Evolutionary conservation across 2,888 invertebrate species (phyloP), one percentile per base, ranked within the genome.

Genomic region (Holacanthella duospinosa): DNA sequence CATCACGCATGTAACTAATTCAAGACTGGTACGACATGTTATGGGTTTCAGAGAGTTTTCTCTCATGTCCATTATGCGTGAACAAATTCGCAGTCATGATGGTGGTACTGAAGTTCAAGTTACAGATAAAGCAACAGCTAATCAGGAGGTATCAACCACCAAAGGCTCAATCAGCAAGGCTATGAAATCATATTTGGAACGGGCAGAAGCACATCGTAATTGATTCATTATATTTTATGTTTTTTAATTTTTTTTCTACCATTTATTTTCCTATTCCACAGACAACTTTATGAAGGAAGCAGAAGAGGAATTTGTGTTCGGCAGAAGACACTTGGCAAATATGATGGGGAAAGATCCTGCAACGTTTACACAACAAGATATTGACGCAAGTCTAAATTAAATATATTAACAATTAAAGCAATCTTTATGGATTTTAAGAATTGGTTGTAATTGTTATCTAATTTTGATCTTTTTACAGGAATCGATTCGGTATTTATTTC

Each of bases 301-400:
- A 77, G 81, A 82, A 59, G 77, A 83, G 16, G 90, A 94, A 74
- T 99, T 85, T 77, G 86, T 90, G 77, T 86, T 93, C 74, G 99
- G 99, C 21, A 92, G 89, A 77, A 82, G 95, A 36, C 95, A 99
- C 80, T 82, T 99, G 68, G 97, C 99, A 0, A 96, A 95, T 77
- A 99, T 99, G 85, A 99, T 99, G 97, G 96, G 96, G 0, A 86
- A 87, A 77, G 88, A 96, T 80, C 86, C 89, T 0, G 89, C 93
- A 74, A 85, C 83, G 0, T 91, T 97, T 76, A 88, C 88, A 0
- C 90, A 95, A 76, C 82, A 85, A 61, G 90, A 94, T 76, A 83
- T 96, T 29, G 85, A 93, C 79, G 89, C 89, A 80, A 79, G 79
- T 77, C n/a, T n/a, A 19, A 9, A 16, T 21, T 36, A n/a, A 25